Evolutionary conservation across 2,797 vertebrate species (phyloP).

Genomic region (Sebastes oblongus): DNA sequence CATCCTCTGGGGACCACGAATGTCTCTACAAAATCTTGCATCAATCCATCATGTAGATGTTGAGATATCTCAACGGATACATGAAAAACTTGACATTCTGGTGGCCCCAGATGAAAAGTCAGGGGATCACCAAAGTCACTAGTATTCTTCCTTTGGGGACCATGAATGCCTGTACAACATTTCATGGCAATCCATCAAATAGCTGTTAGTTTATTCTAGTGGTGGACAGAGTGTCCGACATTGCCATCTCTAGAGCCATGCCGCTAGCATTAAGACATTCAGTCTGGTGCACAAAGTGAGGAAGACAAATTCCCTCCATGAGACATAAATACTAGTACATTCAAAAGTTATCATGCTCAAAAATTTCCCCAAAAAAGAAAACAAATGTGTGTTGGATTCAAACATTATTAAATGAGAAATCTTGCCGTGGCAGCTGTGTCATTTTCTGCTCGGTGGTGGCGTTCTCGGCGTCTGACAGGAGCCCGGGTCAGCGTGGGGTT

Average conservation of each 20-base stretch:
- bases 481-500: slow-evolving; percentile 18
- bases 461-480: slow-evolving; percentile 43
- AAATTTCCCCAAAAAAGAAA: not conserved
- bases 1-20: not conserved
- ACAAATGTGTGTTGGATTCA: not conserved
- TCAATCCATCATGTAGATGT: no score
- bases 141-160: not conserved
- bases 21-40: not conserved
- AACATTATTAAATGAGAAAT: slow-evolving; percentile 7
- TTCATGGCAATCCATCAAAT: not conserved
- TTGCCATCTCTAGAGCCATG: not conserved
- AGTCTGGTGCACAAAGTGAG: not conserved
- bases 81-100: not conserved
- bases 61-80: no score
- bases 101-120: no score
- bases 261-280: not conserved
- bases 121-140: not conserved
- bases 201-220: not conserved
- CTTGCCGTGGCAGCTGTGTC: not conserved
- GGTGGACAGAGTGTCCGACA: fast-evolving
- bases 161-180: not conserved
- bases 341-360: not conserved
- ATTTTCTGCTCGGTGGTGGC: slow-evolving; percentile 3
- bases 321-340: not conserved
- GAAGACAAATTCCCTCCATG: not conserved